Evolutionary conservation across 2,888 invertebrate genomes (phyloP).

Genomic region (Xylota segnis): DNA sequence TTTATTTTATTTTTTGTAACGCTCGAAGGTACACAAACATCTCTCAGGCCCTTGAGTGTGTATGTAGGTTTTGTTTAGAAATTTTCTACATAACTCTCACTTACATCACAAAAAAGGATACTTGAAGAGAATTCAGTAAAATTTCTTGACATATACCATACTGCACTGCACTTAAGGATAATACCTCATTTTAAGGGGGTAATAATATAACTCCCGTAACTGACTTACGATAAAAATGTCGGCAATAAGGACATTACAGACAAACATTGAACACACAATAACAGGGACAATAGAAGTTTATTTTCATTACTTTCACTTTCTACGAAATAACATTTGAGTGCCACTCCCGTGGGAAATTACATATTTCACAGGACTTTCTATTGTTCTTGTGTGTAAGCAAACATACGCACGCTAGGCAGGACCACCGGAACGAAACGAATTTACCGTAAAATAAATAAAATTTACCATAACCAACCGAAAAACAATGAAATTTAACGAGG

Average conservation of each 20-base stretch:
- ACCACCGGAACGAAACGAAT: constrained; percentile 11
- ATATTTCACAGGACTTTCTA: constrained; percentile 45
- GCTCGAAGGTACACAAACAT: constrained; percentile 30
- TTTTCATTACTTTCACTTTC: constrained; percentile 68
- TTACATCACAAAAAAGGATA: constrained; percentile 10
- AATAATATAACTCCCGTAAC: constrained; percentile 48
- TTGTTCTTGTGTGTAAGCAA: constrained; percentile 50
- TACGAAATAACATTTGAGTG: constrained; percentile 61
- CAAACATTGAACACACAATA: constrained; percentile 58
- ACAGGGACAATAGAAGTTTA: constrained; percentile 66
- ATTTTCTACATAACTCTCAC: constrained; percentile 14
- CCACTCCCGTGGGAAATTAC: constrained; percentile 75
- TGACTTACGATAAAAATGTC: constrained; percentile 48
- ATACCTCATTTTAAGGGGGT: constrained; percentile 55
- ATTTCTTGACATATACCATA: constrained; percentile 45
- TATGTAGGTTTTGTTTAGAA: constrained; percentile 5
- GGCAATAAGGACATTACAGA: constrained; percentile 50
- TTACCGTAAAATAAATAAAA: constrained; percentile 55
- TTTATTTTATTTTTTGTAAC: background rate
- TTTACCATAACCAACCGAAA: constrained; percentile 50
- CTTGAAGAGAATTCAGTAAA: constrained; percentile 45
- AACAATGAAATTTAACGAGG: constrained; percentile 62
- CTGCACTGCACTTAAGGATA: constrained; percentile 52
- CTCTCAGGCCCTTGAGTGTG: constrained; percentile 6
- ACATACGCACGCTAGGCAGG: constrained; percentile 38